Percentiles rank a stretch among this genome's conserved stretches.
Evolutionary conservation across 2,797 vertebrate genomes (phyloP).

Genomic region (Danio kyathit): DNA sequence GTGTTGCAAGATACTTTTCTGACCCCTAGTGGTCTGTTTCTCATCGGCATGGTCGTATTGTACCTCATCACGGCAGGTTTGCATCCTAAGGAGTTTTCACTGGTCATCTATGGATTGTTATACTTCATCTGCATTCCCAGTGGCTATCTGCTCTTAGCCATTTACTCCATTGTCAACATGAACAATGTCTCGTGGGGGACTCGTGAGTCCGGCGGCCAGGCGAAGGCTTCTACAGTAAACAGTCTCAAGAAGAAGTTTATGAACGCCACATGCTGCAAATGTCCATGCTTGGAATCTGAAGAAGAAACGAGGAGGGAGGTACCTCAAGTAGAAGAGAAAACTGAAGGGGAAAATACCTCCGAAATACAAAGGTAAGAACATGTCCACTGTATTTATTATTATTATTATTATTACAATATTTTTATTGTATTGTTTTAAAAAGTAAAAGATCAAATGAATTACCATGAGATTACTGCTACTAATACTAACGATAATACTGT

Average conservation of each 20-base stretch:
- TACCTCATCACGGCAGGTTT: constrained; percentile 67
- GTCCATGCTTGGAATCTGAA: constrained; percentile 47
- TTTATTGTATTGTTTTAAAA: too few relatives aligned
- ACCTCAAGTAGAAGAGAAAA: too few relatives aligned
- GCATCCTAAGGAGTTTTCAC: constrained; percentile 73
- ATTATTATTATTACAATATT: too few relatives aligned
- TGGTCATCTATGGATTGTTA: constrained; percentile 65
- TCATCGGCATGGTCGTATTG: constrained; percentile 62
- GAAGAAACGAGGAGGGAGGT: background rate
- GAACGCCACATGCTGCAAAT: constrained; percentile 47
- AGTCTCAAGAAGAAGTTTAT: constrained; percentile 34
- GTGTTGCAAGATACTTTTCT: constrained; percentile 67
- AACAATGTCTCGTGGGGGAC: constrained; percentile 73
- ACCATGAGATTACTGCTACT: too few relatives aligned
- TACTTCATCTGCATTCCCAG: constrained; percentile 69
- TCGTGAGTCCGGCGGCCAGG: constrained; percentile 54
- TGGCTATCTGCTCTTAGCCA: constrained; percentile 66
- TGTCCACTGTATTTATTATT: too few relatives aligned
- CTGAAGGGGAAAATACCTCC: too few relatives aligned
- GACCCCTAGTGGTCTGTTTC: constrained; percentile 74
- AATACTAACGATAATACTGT: too few relatives aligned
- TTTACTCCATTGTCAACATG: constrained; percentile 72
- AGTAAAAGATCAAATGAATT: too few relatives aligned
- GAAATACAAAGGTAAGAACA: too few relatives aligned
- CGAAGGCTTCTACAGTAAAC: constrained; percentile 18